These are phyloP conservation scores for Anoplolepis gracilipes DNA, from an alignment of 1,140 invertebrate genomes.

Conservation along the genomic window DNA sequence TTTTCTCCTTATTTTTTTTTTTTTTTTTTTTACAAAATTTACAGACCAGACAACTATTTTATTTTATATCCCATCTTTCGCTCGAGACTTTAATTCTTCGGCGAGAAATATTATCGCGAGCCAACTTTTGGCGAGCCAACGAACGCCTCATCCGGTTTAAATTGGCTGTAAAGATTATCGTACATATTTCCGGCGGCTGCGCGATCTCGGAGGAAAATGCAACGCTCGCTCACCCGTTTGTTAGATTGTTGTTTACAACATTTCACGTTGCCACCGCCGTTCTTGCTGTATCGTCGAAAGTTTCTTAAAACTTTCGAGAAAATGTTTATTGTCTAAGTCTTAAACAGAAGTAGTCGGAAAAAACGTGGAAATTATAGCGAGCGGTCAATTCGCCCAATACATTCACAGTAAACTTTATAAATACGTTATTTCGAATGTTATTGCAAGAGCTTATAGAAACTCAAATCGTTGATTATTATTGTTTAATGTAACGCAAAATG, in stretches of 20 bases:
- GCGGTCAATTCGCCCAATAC: neutral
- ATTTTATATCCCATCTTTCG: neutral
- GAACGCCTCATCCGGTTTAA: slow-evolving; percentile 65
- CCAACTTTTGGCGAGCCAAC: slow-evolving; percentile 65
- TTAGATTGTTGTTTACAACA: slow-evolving; percentile 33
- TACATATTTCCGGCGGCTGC: slow-evolving; percentile 30
- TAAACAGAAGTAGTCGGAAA: neutral
- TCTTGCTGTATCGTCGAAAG: slow-evolving; percentile 15
- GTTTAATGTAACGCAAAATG: too few species aligned
- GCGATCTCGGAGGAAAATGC: too few species aligned
- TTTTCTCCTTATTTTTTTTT: neutral
- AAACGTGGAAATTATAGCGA: neutral
- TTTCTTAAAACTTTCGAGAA: slow-evolving; percentile 6
- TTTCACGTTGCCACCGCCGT: neutral
- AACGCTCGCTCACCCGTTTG: slow-evolving; percentile 5
- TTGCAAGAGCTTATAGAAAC: neutral
- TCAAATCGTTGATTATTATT: too few species aligned
- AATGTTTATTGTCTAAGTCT: slow-evolving; percentile 4
- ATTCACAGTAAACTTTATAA: neutral
- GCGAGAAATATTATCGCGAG: slow-evolving; percentile 63
- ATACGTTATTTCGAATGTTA: slow-evolving; percentile 19
- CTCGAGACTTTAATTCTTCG: slow-evolving; percentile 41
- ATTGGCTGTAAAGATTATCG: slow-evolving; percentile 52
- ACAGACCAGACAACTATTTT: neutral
- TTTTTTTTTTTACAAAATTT: too few species aligned